Evolutionary conservation across 2,113 vertebrate species (phyloP).

Genomic region (Zosterops hypoxanthus): DNA sequence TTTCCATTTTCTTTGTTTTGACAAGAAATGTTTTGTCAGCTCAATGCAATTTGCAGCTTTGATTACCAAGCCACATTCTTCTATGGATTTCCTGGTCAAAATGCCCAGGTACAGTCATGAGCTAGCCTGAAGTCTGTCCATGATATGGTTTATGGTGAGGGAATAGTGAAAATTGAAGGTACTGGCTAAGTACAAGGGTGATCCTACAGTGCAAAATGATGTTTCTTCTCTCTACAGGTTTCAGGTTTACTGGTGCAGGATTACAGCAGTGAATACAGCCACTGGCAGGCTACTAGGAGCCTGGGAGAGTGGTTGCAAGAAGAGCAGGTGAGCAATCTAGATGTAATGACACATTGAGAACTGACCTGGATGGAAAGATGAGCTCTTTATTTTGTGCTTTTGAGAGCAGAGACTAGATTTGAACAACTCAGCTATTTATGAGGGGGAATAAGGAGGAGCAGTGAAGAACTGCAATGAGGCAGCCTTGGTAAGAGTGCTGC

Average conservation of each 20-base stretch:
- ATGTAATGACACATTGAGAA: not conserved
- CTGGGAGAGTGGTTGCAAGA: slow-evolving; percentile 89
- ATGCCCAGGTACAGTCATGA: not conserved
- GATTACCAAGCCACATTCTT: not conserved
- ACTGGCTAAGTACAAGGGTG: not conserved
- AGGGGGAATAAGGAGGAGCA: not conserved
- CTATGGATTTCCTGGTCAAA: not conserved
- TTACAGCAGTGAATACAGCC: slow-evolving; percentile 90
- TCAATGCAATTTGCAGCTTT: not conserved
- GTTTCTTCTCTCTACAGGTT: slow-evolving; percentile 74
- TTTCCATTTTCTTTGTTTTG: not conserved
- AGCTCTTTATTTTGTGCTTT: not conserved
- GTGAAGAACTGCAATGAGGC: not conserved
- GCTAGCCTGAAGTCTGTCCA: not conserved
- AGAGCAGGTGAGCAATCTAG: slow-evolving; percentile 81
- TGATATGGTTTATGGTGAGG: not conserved
- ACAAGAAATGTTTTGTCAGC: not conserved
- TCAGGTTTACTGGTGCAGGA: slow-evolving; percentile 90
- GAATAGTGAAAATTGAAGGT: not conserved
- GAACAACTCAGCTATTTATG: not conserved
- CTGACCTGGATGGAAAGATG: not conserved
- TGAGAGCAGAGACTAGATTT: not conserved
- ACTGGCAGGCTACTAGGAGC: slow-evolving; percentile 91
- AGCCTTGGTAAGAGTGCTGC: not conserved
- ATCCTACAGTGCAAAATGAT: not conserved